phyloP scores from a whole-genome alignment of 2,888 invertebrate genomes.

The Heliconius erato region DNA sequence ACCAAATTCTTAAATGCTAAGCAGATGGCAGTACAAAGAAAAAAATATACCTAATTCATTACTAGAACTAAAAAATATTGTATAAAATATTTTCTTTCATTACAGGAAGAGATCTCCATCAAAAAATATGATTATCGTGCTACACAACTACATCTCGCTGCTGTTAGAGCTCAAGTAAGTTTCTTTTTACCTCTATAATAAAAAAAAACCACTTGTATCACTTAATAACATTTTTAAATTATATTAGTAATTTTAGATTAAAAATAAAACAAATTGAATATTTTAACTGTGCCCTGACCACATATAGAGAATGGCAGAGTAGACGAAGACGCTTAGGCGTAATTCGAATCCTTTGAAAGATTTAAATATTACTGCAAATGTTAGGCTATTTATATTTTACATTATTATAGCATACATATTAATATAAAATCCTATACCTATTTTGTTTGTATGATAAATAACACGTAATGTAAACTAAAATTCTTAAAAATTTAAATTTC shows the following conservation, averaged over 20 bases:
- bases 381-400: too few relatives aligned
- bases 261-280: background rate
- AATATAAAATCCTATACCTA: background rate
- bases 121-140: constrained; percentile 97
- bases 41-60: background rate
- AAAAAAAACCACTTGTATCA: background rate
- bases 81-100: constrained; percentile 20
- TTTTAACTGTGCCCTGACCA: background rate
- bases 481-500: too few relatives aligned
- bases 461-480: too few relatives aligned
- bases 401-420: too few relatives aligned
- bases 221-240: background rate
- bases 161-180: constrained; percentile 96
- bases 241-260: background rate
- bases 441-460: background rate
- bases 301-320: too few relatives aligned
- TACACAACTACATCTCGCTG: constrained; percentile 95
- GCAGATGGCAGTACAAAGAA: background rate
- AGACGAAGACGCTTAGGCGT: too few relatives aligned
- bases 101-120: constrained; percentile 96
- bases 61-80: background rate
- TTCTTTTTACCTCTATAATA: background rate
- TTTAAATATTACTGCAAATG: too few relatives aligned
- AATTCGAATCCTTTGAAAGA: too few relatives aligned
- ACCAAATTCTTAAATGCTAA: background rate